Base-by-base conservation (phyloP, 2,888 invertebrate genomes). In the Ornithoptera priamus region DNA sequence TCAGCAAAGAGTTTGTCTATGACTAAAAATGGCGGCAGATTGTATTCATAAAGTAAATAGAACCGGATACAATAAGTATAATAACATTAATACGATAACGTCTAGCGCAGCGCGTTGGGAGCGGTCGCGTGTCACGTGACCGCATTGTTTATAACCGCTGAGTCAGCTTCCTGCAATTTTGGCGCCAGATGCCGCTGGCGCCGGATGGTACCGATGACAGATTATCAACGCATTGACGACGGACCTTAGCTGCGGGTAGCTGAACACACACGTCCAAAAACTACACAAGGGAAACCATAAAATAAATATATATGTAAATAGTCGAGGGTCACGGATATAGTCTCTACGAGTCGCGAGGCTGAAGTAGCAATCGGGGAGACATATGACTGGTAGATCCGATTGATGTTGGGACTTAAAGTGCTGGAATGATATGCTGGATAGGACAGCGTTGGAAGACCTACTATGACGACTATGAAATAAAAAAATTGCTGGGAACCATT, bases 101-200 rank as follows among this genome's bases (percentile, higher is more conserved):
- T 50, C 50, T 8, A 24, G 18, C 24, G 39, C 39, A 24, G 3
- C 18, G 39, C 24, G 18, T 5, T 22, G 62, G 20, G 20, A 46
- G 18, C 59, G 57, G 58, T 7, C 17, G 36, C 56, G 36, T 36
- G 57, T 58, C 62, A 57, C 56, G 58, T 71, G 36, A 65, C 46
- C 42, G 50, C 65, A 65, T 46, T 61, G 57, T 58, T 30, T 57
- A 24, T 46, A 72, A 72, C 36, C 39, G 74, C 74, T 69, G 71
- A 75, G 74, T 82, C 81, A 82, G 72, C 70, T 53, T 73, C 60
- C 70, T 53, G 75, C 76, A 82, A 82, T 81, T 39, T 79, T 79
- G 75, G 73, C 75, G 73, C 71, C 81, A 80, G 78, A 82, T 81
- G 81, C 79, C 79, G 78, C 75, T 74, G 73, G 64, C 70, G 65